phyloP scores from a whole-genome alignment of 2,797 vertebrate genomes.

The Threskiornis aethiopicus region DNA sequence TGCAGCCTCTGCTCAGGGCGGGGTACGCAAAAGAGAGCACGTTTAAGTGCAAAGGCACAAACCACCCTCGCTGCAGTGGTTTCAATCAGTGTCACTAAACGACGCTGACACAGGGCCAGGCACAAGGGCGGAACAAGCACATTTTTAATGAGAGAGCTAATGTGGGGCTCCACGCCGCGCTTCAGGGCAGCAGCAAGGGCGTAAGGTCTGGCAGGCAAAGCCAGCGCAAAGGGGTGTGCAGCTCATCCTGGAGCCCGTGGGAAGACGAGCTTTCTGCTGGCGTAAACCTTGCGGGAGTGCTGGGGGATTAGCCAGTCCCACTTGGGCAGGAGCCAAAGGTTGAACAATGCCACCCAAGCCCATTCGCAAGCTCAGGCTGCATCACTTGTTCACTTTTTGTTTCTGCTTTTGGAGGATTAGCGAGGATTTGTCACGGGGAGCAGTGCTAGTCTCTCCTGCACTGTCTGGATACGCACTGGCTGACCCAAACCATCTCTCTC shows the following conservation, averaged over 20 bases:
- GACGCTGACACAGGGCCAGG: neutral
- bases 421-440: neutral
- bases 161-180: neutral
- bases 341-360: neutral
- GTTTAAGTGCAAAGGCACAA: neutral
- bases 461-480: neutral
- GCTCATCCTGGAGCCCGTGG: neutral
- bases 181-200: neutral
- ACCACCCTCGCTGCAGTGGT: neutral
- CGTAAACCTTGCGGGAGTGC: neutral
- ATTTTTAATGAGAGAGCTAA: neutral
- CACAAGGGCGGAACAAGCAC: neutral
- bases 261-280: neutral
- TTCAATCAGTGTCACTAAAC: neutral
- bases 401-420: constrained; percentile 21
- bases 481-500: rapidly evolving
- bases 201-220: neutral
- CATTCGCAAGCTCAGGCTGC: neutral
- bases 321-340: neutral
- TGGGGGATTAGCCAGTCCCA: neutral
- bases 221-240: neutral
- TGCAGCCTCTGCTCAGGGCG: neutral
- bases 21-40: neutral
- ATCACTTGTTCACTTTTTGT: neutral
- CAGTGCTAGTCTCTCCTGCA: neutral